Evolutionary conservation across 2,888 invertebrate genomes (phyloP).

Genomic region (Xestia xanthographa): DNA sequence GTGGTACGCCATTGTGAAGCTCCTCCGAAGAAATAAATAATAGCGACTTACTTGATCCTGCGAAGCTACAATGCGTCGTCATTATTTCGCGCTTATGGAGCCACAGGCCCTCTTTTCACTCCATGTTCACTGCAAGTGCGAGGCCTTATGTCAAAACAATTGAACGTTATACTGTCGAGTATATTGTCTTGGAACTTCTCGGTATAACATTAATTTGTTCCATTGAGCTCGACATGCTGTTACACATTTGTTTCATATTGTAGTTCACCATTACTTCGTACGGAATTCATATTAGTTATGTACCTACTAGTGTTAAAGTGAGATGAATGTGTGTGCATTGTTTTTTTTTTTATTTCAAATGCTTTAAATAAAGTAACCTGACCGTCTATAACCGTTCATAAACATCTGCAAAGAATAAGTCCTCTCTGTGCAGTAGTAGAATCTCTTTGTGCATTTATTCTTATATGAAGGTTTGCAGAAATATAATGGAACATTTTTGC

Average conservation of each 20-base stretch:
- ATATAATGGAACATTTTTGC: slow-evolving; percentile 61
- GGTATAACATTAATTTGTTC: slow-evolving; percentile 46
- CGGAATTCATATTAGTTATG: slow-evolving; percentile 23
- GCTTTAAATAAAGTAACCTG: not conserved
- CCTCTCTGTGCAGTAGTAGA: slow-evolving; percentile 38
- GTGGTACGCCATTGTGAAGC: slow-evolving; percentile 84
- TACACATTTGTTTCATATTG: slow-evolving; percentile 26
- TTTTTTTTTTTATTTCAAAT: not conserved
- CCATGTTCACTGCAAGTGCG: slow-evolving; percentile 67
- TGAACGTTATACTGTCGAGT: slow-evolving; percentile 60
- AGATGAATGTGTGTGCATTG: not conserved
- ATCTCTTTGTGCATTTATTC: slow-evolving; percentile 70
- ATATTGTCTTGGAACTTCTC: slow-evolving; percentile 51
- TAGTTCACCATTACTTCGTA: slow-evolving; percentile 16
- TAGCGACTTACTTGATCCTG: slow-evolving; percentile 87
- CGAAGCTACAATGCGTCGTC: slow-evolving; percentile 85
- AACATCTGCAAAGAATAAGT: slow-evolving; percentile 19
- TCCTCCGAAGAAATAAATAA: slow-evolving; percentile 86
- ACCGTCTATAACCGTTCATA: not conserved
- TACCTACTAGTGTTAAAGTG: not conserved
- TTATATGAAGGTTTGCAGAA: slow-evolving; percentile 67
- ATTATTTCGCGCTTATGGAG: slow-evolving; percentile 84
- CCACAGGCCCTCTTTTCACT: slow-evolving; percentile 76
- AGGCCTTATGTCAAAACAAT: slow-evolving; percentile 73
- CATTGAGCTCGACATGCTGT: slow-evolving; percentile 39